Base-by-base conservation (phyloP, 1,140 invertebrate genomes). In the Araneus ventricosus region DNA sequence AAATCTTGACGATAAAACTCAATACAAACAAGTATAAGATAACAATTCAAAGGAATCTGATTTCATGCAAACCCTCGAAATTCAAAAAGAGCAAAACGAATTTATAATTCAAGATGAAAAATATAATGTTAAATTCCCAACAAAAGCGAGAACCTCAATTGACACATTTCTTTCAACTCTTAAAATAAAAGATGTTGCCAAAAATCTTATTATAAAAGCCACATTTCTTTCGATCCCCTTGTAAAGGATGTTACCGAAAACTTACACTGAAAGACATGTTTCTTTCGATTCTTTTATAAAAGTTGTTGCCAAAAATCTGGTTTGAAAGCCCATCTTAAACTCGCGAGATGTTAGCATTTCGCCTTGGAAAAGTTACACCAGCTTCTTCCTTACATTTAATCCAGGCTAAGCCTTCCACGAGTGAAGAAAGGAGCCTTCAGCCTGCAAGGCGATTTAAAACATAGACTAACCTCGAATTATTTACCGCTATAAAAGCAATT, bases 401-500 rank as follows among this genome's bases (percentile, higher is more conserved):
- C 70, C 70, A 20, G 6, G 17, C 34, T 75, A 75, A 75, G 17
- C 34, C 70, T 37, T 37, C 8, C 17, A 3, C 8, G 14, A 1
- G 30, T 20, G 14, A 5, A 37, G 37, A 34, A 14, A 5, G 30
- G 20, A 75, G 20, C 14, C 27, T 14, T 67, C 67, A 27, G 17
- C 17, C 67, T 17, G 30, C 30, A 22, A 63, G 27, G 20, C 17
- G 70, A 75, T 75, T 75, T 75, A 75, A 34, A 75, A 75, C 70
- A 27, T 17, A 0, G 34, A 37, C 30, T 37, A 75, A 75, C 70
- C 30, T 75, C 70, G 70, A 82, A 45, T 82, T 82, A 82, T 82
- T 82, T 82, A 82, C 80, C 37, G 39, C 80, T 82, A 82, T 82
- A 82, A 82, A 82, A 82, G 80, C 80, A 82, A 82, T 82, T 82